phyloP scores from a whole-genome alignment of 2,888 invertebrate species.

The Atrina japonica region DNA sequence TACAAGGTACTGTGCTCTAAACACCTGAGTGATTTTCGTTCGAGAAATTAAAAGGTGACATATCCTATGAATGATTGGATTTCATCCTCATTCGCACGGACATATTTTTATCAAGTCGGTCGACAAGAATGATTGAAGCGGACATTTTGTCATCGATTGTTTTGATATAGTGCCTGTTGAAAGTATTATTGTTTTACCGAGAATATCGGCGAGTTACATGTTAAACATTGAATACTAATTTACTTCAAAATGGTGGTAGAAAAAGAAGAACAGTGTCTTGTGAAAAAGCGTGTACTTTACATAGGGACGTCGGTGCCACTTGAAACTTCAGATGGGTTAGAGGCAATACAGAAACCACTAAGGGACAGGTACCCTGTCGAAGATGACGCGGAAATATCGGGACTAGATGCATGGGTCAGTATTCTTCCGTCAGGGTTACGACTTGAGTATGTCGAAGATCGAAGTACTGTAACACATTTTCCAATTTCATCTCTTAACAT shows the following conservation, averaged over 20 bases:
- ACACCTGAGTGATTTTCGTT: no score
- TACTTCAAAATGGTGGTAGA: constrained; percentile 49
- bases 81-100: no score
- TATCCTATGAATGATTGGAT: no score
- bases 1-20: no score
- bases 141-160: no score
- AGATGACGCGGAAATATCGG: constrained; percentile 66
- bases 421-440: constrained; percentile 97
- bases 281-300: constrained; percentile 75
- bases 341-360: constrained; percentile 77
- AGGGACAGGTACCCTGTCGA: constrained; percentile 72
- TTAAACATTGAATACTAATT: no score
- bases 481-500: constrained; percentile 77
- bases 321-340: constrained; percentile 75
- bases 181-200: no score
- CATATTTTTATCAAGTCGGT: no score
- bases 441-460: constrained; percentile 90
- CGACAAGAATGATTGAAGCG: no score
- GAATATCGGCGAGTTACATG: no score
- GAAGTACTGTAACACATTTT: constrained; percentile 74
- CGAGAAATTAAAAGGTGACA: no score
- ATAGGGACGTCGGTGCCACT: constrained; percentile 79
- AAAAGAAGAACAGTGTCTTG: constrained; percentile 53
- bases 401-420: constrained; percentile 90
- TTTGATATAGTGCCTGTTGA: no score